phyloP scores from a whole-genome alignment of 2,113 vertebrate species.

The Mionectes macconnelli region DNA sequence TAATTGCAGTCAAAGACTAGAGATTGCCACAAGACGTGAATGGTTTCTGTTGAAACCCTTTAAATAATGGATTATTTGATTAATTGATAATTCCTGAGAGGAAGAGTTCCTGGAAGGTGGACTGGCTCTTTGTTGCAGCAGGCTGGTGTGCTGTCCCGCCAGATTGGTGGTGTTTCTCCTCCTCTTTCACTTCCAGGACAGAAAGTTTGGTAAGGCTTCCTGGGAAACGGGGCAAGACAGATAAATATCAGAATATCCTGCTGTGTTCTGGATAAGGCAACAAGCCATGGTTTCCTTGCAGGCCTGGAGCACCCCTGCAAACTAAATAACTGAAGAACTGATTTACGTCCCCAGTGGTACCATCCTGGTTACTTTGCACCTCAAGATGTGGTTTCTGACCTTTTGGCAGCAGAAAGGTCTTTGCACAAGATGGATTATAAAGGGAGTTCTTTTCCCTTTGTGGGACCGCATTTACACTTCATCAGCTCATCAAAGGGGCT shows the following conservation, averaged over 20 bases:
- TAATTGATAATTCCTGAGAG: background rate
- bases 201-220: background rate
- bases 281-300: background rate
- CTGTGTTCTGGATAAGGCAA: background rate
- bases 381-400: background rate
- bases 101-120: slow-evolving; percentile 31
- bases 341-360: background rate
- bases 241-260: background rate
- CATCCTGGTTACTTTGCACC: background rate
- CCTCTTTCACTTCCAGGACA: background rate
- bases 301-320: background rate
- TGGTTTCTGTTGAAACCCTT: slow-evolving; percentile 27
- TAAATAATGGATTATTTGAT: slow-evolving; percentile 24
- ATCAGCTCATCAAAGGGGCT: background rate
- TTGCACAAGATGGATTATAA: background rate
- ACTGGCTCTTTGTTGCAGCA: background rate
- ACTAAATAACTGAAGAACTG: background rate
- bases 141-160: background rate
- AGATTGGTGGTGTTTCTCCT: background rate
- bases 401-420: background rate
- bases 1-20: slow-evolving; percentile 1
- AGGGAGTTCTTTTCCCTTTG: background rate
- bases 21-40: background rate
- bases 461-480: background rate
- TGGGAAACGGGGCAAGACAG: background rate